A percentile compares a stretch with the other conserved stretches of the same genome.
Evolutionary conservation across 2,888 invertebrate genomes (phyloP).

Genomic region (Agrilus cyanescens): DNA sequence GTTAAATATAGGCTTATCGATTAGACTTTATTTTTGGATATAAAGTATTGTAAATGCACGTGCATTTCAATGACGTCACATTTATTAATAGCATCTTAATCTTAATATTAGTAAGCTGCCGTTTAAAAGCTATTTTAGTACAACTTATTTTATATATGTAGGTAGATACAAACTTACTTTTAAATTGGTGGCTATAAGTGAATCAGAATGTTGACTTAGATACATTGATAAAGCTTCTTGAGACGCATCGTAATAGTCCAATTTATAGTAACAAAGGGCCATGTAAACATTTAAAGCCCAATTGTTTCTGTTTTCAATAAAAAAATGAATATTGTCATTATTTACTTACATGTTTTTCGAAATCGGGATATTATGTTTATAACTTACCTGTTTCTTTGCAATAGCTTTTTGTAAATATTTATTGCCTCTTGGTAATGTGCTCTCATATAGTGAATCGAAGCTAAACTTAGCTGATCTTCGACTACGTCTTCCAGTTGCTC

Average conservation of each 20-base stretch:
- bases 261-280: slow-evolving; percentile 94
- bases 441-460: slow-evolving; percentile 90
- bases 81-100: too few relatives aligned
- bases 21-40: too few relatives aligned
- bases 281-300: slow-evolving; percentile 94
- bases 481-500: slow-evolving; percentile 75
- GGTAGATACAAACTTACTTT: slow-evolving; percentile 49
- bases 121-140: too few relatives aligned
- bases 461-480: slow-evolving; percentile 91
- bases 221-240: slow-evolving; percentile 94
- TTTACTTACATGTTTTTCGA: too few relatives aligned
- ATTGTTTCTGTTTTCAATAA: slow-evolving; percentile 54
- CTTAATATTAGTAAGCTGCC: too few relatives aligned
- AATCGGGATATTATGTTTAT: slow-evolving; percentile 5
- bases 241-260: slow-evolving; percentile 96
- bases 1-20: too few relatives aligned
- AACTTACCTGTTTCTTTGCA: slow-evolving; percentile 76
- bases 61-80: too few relatives aligned
- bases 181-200: slow-evolving; percentile 89
- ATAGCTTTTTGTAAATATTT: slow-evolving; percentile 89
- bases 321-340: too few relatives aligned
- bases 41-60: too few relatives aligned
- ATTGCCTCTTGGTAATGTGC: slow-evolving; percentile 98
- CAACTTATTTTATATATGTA: neutral
- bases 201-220: slow-evolving; percentile 81